Evolutionary conservation across 2,888 invertebrate genomes (phyloP).

Genomic region (Erebia palarica): DNA sequence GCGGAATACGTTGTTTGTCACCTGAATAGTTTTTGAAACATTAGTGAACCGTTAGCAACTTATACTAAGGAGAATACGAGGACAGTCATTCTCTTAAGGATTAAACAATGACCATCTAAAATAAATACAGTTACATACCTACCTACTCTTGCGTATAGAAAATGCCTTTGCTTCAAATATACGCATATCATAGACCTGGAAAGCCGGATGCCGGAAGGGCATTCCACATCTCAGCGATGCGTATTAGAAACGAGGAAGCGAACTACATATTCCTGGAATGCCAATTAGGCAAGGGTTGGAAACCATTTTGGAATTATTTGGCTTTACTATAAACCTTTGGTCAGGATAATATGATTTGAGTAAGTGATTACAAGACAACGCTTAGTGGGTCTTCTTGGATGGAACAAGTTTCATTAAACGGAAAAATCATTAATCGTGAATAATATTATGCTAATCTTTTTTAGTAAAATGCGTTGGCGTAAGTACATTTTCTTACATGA

Average conservation of each 20-base stretch:
- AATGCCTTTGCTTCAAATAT: neutral
- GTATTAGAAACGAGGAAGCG: neutral
- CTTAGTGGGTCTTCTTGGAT: too few relatives aligned
- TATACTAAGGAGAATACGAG: too few relatives aligned
- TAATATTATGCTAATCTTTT: too few relatives aligned
- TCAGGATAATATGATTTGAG: neutral
- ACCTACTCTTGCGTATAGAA: neutral
- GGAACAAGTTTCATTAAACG: too few relatives aligned
- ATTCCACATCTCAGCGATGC: constrained; percentile 5
- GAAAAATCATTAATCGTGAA: too few relatives aligned
- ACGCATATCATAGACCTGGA: too few relatives aligned
- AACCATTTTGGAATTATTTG: neutral
- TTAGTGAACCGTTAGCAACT: too few relatives aligned
- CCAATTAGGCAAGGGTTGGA: neutral
- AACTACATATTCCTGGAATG: constrained; percentile 3
- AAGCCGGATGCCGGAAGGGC: neutral
- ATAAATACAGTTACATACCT: neutral
- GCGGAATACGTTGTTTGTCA: too few relatives aligned
- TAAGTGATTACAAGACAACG: neutral
- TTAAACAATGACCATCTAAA: neutral
- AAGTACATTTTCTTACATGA: too few relatives aligned
- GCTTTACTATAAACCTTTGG: neutral
- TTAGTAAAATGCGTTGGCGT: too few relatives aligned
- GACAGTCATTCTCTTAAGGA: too few relatives aligned
- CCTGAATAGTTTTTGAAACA: too few relatives aligned